These are phyloP conservation scores for Sclerodermus sp. DNA, from an alignment of 2,888 invertebrate genomes.

Conservation along the genomic window DNA sequence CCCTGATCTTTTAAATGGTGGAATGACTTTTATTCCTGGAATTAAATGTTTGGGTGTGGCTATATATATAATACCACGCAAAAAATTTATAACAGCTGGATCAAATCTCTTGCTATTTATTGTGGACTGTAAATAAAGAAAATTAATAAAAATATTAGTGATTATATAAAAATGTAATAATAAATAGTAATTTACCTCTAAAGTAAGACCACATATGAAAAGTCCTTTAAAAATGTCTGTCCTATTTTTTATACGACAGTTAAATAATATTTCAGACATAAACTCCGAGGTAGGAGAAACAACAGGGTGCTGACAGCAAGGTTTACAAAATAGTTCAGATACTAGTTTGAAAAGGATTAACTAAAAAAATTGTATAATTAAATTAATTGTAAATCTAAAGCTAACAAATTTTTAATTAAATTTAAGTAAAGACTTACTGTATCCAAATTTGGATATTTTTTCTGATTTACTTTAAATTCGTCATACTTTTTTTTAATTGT, in stretches of 20 bases:
- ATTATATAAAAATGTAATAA: slow-evolving; percentile 3
- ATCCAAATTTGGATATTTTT: slow-evolving; percentile 68
- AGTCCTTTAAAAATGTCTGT: slow-evolving; percentile 77
- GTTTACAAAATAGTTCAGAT: slow-evolving; percentile 79
- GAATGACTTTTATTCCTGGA: slow-evolving; percentile 64
- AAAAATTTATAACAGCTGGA: slow-evolving; percentile 79
- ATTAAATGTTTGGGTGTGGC: slow-evolving; percentile 67
- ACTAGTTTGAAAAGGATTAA: slow-evolving; percentile 78
- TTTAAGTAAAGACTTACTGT: no score
- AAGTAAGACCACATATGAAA: slow-evolving; percentile 70
- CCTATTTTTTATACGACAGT: slow-evolving; percentile 66
- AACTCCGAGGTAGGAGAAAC: slow-evolving; percentile 82
- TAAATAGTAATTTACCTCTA: slow-evolving; percentile 64
- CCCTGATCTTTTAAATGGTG: slow-evolving; percentile 71
- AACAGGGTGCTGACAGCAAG: slow-evolving; percentile 86
- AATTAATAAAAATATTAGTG: not conserved
- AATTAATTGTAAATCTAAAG: no score
- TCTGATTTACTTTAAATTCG: slow-evolving; percentile 64
- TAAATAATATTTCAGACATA: slow-evolving; percentile 76
- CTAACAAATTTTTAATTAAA: no score
- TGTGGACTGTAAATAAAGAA: no score
- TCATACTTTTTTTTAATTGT: slow-evolving; percentile 74
- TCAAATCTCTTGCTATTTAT: slow-evolving; percentile 76
- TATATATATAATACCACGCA: slow-evolving; percentile 75
- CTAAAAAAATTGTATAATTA: slow-evolving; percentile 5